Evolutionary conservation across 2,888 invertebrate genomes (phyloP), one percentile per base, ranked within the genome.

Genomic region (Diplazon laetatorius): DNA sequence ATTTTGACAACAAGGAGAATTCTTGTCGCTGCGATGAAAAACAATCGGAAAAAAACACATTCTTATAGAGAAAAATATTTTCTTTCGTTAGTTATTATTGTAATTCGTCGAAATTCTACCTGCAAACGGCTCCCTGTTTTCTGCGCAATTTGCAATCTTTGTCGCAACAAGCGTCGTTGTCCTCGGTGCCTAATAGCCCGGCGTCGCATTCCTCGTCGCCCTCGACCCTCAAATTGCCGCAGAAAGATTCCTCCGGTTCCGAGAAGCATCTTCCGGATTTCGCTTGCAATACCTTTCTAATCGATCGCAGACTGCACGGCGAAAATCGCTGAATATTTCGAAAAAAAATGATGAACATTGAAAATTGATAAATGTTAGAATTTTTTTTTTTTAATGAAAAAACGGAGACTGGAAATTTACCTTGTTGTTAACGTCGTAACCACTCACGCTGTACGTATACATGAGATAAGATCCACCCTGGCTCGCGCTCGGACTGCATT

Each of bases 121-220:
- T 96, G 93, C 98, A 98, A 78, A 95, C 95, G 16, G 98, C 97
- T n/a, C 96, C 96, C 88, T 95, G 94, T 87, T 93, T 95, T 82
- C 95, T 94, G 60, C 97, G 93, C 52, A 99, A 91, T 89, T 96
- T 96, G 89, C 99, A 99, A 89, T 97, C 96, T 90, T 97, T 97
- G 88, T 97, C 96, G 91, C 98, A 99, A 90, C 99, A 99, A 76
- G 95, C 94, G 89, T 98, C 98, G 85, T 97, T 97, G 88, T 97
- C 97, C 90, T 97, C 97, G 0, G 97, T 97, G 87, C 98, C 98
- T 5, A 98, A 92, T 30, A 98, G 92, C 1, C 99, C 99, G 25
- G 98, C 98, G 89, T 99, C 99, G 90, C 99, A 99, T 90, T 99
- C 97, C 91, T 99, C 99, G 82, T 97, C 97, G 2, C 97, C 97